phyloP scores from a whole-genome alignment of 2,113 vertebrate species.

The Colistium nudipinnis region DNA sequence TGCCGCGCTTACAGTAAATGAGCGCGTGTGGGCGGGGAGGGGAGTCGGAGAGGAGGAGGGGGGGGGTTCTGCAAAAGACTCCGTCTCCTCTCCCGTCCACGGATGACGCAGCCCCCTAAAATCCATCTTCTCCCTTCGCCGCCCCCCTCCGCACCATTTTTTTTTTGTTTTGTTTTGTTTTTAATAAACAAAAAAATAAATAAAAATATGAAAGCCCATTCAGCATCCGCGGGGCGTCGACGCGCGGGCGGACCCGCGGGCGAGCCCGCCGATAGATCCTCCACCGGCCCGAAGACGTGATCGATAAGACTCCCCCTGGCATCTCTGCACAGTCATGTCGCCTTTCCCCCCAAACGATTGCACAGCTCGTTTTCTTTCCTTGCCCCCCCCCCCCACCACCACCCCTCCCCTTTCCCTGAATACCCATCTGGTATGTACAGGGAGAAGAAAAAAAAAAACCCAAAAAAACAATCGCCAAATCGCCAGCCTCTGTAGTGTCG shows the following conservation, averaged over 20 bases:
- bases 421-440: slow-evolving; percentile 52
- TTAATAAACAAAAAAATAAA: neutral
- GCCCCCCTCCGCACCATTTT: too few relatives aligned
- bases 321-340: slow-evolving; percentile 70
- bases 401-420: slow-evolving; percentile 24
- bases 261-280: slow-evolving; percentile 51
- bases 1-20: slow-evolving; percentile 45
- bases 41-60: slow-evolving; percentile 12
- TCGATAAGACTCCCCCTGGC: slow-evolving; percentile 35
- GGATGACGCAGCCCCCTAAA: slow-evolving; percentile 72
- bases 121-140: slow-evolving; percentile 5
- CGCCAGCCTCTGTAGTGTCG: slow-evolving; percentile 23
- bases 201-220: slow-evolving; percentile 28
- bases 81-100: slow-evolving; percentile 44
- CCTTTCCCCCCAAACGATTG: slow-evolving; percentile 46
- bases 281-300: slow-evolving; percentile 45
- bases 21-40: too few relatives aligned
- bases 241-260: slow-evolving; percentile 9
- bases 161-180: too few relatives aligned
- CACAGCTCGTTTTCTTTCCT: slow-evolving; percentile 52
- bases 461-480: too few relatives aligned
- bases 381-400: slow-evolving; percentile 13
- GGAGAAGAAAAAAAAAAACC: too few relatives aligned
- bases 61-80: slow-evolving; percentile 44
- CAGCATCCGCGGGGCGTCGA: slow-evolving; percentile 62